Conservation (phyloP, 2,797 vertebrate species). For the Oryzias sinensis region DNA sequence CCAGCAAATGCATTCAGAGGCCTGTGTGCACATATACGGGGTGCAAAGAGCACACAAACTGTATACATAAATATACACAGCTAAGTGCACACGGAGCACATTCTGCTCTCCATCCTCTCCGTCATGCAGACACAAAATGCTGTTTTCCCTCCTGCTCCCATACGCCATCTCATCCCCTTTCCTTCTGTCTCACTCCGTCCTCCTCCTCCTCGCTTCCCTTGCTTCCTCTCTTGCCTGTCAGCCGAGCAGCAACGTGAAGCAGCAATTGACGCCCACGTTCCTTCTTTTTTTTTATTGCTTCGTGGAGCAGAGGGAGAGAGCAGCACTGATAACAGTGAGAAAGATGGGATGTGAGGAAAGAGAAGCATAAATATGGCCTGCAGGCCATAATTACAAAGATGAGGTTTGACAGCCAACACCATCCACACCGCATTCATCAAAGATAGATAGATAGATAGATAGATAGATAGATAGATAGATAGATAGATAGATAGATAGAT, state of each 20-base stretch:
- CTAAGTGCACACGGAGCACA: conserved; percentile 19
- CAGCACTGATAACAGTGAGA: conserved; percentile 17
- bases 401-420: conserved; percentile 35
- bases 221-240: conserved; percentile 36
- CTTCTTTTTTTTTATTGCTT: conserved; percentile 37
- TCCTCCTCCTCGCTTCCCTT: conserved; percentile 8
- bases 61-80: conserved; percentile 7
- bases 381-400: conserved; percentile 43
- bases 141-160: conserved; percentile 6
- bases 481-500: background rate
- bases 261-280: conserved; percentile 45
- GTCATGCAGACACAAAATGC: conserved; percentile 51
- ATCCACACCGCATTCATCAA: conserved; percentile 4
- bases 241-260: conserved; percentile 47
- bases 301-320: conserved; percentile 17
- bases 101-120: conserved; percentile 36
- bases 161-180: background rate
- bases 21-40: background rate
- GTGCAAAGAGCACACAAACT: background rate
- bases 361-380: conserved; percentile 31
- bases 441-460: conserved; percentile 3
- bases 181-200: background rate
- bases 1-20: conserved; percentile 14
- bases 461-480: background rate
- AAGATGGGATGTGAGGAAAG: conserved; percentile 22